phyloP scores from a whole-genome alignment of 2,797 vertebrate genomes.

The Scomberomorus guttatus region DNA sequence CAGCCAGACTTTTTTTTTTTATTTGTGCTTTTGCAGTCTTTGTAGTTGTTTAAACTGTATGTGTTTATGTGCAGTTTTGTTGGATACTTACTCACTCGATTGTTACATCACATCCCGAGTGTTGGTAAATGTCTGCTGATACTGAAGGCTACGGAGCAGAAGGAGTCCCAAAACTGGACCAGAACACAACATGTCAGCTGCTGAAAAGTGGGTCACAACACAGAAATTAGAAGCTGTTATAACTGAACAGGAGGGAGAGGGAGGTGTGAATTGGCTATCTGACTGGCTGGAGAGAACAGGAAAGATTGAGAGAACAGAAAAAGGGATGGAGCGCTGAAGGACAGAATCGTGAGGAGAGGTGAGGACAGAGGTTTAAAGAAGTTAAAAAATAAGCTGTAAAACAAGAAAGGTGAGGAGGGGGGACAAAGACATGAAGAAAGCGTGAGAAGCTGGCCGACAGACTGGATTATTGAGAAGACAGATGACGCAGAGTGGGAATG shows the following conservation, averaged over 20 bases:
- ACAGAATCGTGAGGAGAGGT: not conserved
- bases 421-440: not conserved
- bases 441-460: not conserved
- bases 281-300: constrained; percentile 20
- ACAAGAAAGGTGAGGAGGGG: not conserved
- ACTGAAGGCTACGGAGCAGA: constrained; percentile 16
- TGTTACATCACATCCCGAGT: constrained; percentile 12
- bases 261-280: constrained; percentile 50
- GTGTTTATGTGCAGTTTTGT: too few relatives aligned
- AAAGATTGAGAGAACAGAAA: constrained; percentile 5
- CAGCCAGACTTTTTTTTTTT: too few relatives aligned
- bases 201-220: constrained; percentile 57
- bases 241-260: constrained; percentile 53
- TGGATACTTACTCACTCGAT: not conserved
- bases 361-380: not conserved
- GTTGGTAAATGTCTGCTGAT: constrained; percentile 16
- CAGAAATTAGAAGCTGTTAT: constrained; percentile 43
- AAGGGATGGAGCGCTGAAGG: not conserved
- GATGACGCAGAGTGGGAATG: constrained; percentile 19
- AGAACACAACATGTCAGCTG: constrained; percentile 40
- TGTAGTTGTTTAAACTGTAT: too few relatives aligned
- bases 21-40: too few relatives aligned
- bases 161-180: constrained; percentile 27
- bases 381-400: not conserved
- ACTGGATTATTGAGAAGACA: constrained; percentile 11